phyloP scores from a whole-genome alignment of 1,140 invertebrate genomes.

The Saccostrea glomerata region DNA sequence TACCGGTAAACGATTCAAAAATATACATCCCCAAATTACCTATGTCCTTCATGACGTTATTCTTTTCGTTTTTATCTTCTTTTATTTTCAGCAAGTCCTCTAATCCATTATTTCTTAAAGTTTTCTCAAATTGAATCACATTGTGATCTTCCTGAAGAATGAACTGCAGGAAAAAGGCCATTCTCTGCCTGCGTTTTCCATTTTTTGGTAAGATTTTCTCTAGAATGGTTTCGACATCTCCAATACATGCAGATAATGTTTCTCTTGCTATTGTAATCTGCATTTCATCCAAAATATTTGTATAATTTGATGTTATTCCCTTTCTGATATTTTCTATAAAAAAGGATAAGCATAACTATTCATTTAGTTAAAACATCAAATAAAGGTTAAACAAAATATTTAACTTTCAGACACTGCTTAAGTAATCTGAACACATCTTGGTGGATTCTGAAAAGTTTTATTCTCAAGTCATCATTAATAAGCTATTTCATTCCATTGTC shows the following conservation, averaged over 20 bases:
- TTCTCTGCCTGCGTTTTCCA: too few relatives aligned
- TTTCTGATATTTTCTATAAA: constrained; percentile 7
- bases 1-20: too few relatives aligned
- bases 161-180: not conserved
- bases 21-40: not conserved
- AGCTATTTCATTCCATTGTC: too few relatives aligned
- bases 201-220: constrained; percentile 13
- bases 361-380: too few relatives aligned
- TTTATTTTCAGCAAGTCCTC: constrained; percentile 13
- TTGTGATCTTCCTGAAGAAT: constrained; percentile 22
- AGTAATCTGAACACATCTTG: too few relatives aligned
- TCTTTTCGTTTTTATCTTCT: not conserved
- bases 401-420: too few relatives aligned
- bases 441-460: too few relatives aligned
- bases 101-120: not conserved
- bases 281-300: constrained; percentile 18
- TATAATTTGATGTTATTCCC: not conserved
- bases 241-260: not conserved
- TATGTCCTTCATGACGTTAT: not conserved
- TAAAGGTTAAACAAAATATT: too few relatives aligned
- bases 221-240: not conserved
- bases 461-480: too few relatives aligned
- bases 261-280: not conserved
- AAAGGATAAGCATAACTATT: too few relatives aligned
- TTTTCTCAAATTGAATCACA: constrained; percentile 28